Conservation (phyloP, 1,140 invertebrate genomes). For the Battus philenor region DNA sequence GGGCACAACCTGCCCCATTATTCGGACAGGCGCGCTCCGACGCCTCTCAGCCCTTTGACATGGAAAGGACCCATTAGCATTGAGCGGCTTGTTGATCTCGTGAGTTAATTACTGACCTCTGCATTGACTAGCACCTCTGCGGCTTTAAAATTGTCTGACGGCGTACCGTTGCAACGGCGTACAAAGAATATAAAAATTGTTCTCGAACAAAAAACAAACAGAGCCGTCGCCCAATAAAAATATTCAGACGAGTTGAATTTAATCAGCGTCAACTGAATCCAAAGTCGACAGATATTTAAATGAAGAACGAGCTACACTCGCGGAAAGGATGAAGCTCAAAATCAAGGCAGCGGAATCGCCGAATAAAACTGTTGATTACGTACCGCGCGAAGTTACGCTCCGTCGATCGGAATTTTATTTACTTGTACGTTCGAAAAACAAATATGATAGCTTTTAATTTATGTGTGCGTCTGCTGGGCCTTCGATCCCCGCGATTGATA, state of each 20-base stretch:
- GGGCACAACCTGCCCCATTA: conserved; percentile 55
- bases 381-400: conserved; percentile 63
- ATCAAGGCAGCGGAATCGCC: conserved; percentile 64
- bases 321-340: conserved; percentile 45
- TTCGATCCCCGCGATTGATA: conserved; percentile 31
- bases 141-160: conserved; percentile 7
- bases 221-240: conserved; percentile 28
- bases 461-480: conserved; percentile 46
- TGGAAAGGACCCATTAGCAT: conserved; percentile 66
- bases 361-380: conserved; percentile 71
- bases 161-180: not conserved
- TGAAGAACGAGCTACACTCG: conserved; percentile 45
- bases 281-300: conserved; percentile 60
- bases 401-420: conserved; percentile 69
- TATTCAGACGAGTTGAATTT: conserved; percentile 44
- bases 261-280: conserved; percentile 52
- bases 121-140: conserved; percentile 41
- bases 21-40: conserved; percentile 65
- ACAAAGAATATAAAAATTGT: not conserved
- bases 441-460: conserved; percentile 73
- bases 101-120: conserved; percentile 63
- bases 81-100: conserved; percentile 62
- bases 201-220: conserved; percentile 23
- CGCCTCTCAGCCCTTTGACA: conserved; percentile 67
- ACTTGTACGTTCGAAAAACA: conserved; percentile 63